Evolutionary conservation across 2,888 invertebrate species (phyloP).

Genomic region (Drosophila cognata): DNA sequence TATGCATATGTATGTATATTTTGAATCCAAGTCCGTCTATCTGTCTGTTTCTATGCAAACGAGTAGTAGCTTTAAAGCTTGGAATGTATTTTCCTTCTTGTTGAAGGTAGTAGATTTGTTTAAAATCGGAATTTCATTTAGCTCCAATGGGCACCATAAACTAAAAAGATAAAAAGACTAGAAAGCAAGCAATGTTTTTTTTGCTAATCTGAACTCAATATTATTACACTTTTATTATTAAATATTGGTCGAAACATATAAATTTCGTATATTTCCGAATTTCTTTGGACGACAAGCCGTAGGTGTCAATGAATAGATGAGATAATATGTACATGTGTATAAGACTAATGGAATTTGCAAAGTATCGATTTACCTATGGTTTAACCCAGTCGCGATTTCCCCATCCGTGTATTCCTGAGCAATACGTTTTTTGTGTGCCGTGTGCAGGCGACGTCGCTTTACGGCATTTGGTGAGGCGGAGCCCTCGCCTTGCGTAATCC

Average conservation of each 20-base stretch:
- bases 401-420: conserved; percentile 27
- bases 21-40: neutral
- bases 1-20: neutral
- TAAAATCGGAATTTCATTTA: too few species aligned
- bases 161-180: too few species aligned
- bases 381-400: conserved; percentile 12
- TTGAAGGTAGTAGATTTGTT: too few species aligned
- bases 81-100: too few species aligned
- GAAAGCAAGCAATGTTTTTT: too few species aligned
- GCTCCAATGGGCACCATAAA: too few species aligned
- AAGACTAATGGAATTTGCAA: neutral
- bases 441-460: conserved; percentile 72
- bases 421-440: conserved; percentile 30
- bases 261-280: neutral
- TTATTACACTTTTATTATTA: too few species aligned
- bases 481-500: conserved; percentile 89
- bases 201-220: too few species aligned
- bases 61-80: neutral
- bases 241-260: too few species aligned
- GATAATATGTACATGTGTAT: neutral
- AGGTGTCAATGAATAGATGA: neutral
- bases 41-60: neutral
- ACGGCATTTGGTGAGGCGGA: conserved; percentile 87
- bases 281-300: neutral
- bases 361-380: conserved; percentile 28